Evolutionary conservation across 1,140 invertebrate genomes (phyloP).

Genomic region (Drosophila orosa): DNA sequence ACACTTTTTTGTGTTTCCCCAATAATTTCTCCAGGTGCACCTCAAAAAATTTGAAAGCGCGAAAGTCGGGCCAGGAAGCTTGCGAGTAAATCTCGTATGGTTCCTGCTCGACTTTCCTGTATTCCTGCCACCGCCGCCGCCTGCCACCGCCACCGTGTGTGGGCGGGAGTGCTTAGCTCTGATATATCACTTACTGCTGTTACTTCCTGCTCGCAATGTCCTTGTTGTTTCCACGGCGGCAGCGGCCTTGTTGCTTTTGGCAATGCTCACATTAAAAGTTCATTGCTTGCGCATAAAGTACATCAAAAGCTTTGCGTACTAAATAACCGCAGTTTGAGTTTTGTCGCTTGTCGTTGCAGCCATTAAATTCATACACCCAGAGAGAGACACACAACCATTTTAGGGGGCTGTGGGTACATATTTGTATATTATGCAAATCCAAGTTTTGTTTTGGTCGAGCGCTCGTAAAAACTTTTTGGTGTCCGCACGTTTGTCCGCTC

Average conservation of each 20-base stretch:
- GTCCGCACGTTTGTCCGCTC: slow-evolving; percentile 70
- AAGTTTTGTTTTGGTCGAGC: slow-evolving; percentile 62
- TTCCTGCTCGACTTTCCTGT: slow-evolving; percentile 10
- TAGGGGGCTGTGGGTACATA: background rate
- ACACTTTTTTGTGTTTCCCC: background rate
- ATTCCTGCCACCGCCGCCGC: background rate
- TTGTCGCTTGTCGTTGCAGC: slow-evolving; percentile 76
- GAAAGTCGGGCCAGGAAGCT: slow-evolving; percentile 14
- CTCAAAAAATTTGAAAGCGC: slow-evolving; percentile 19
- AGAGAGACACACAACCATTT: slow-evolving; percentile 2
- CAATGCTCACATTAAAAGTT: slow-evolving; percentile 78
- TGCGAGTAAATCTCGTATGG: slow-evolving; percentile 26
- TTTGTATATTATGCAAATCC: slow-evolving; percentile 76
- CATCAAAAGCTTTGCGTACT: slow-evolving; percentile 77
- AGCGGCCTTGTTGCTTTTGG: slow-evolving; percentile 54
- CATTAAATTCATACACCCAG: slow-evolving; percentile 66
- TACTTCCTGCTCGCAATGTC: slow-evolving; percentile 28
- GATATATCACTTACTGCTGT: slow-evolving; percentile 69
- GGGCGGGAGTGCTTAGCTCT: slow-evolving; percentile 72
- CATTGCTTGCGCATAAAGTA: slow-evolving; percentile 81
- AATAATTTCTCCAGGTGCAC: background rate
- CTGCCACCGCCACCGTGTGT: slow-evolving; percentile 20
- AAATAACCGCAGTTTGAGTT: slow-evolving; percentile 80
- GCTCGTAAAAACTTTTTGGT: slow-evolving; percentile 73
- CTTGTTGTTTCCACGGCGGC: slow-evolving; percentile 22